Percentiles rank a stretch among this genome's conserved stretches.
phyloP scores from a whole-genome alignment of 1,140 invertebrate genomes.

The Ceratosolen fusciceps region DNA sequence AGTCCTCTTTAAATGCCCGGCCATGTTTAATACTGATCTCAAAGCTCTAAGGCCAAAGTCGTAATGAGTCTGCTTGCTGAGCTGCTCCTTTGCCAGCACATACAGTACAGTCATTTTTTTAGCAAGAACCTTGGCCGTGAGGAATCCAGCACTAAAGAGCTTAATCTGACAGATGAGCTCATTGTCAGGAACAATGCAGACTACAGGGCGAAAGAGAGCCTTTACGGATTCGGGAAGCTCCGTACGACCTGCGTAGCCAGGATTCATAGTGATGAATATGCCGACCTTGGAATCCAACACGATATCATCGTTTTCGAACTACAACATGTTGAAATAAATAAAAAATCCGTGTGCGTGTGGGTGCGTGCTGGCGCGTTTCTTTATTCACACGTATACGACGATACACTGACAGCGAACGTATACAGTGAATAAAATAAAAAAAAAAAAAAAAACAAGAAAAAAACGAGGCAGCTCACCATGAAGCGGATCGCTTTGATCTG shows the following conservation, averaged over 20 bases:
- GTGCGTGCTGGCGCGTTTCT: too few relatives aligned
- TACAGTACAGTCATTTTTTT: conserved; percentile 95
- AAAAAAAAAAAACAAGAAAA: too few relatives aligned
- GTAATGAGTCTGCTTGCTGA: conserved; percentile 94
- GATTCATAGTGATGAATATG: conserved; percentile 96
- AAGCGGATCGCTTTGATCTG: conserved; percentile 81
- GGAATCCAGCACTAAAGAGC: conserved; percentile 91
- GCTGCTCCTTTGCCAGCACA: conserved; percentile 85
- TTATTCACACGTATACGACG: too few relatives aligned
- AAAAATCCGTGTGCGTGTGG: too few relatives aligned
- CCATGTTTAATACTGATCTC: conserved; percentile 91
- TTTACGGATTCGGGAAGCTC: conserved; percentile 93
- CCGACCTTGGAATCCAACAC: conserved; percentile 86
- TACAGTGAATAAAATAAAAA: too few relatives aligned
- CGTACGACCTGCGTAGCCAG: conserved; percentile 89
- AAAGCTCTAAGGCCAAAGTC: conserved; percentile 93
- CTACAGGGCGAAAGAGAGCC: conserved; percentile 89
- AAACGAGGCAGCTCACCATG: conserved; percentile 75
- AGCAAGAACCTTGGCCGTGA: conserved; percentile 87
- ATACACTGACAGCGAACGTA: too few relatives aligned
- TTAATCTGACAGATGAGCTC: conserved; percentile 94
- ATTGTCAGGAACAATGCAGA: conserved; percentile 89
- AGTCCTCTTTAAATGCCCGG: conserved; percentile 85
- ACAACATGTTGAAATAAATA: conserved; percentile 20
- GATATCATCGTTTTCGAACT: conserved; percentile 91